Percentiles rank a stretch among this genome's conserved stretches.
Evolutionary conservation across 2,888 invertebrate genomes (phyloP).

Genomic region (Epistrophella euchroma): DNA sequence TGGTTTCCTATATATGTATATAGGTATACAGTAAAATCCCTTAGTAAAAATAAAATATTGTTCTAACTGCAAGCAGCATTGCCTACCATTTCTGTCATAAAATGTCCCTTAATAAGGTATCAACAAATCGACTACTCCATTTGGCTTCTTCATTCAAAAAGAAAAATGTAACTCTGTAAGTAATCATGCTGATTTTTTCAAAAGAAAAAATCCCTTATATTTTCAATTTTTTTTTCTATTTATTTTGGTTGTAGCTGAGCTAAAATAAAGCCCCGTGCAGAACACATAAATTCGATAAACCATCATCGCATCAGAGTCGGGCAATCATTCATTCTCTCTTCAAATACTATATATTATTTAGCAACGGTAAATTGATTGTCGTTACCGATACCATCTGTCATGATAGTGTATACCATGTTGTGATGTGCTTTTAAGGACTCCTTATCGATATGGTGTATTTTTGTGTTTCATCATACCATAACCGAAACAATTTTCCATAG

Average conservation of each 20-base stretch:
- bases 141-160: too few relatives aligned
- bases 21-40: too few relatives aligned
- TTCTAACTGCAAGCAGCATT: too few relatives aligned
- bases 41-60: too few relatives aligned
- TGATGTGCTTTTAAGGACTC: slow-evolving; percentile 74
- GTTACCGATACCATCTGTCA: slow-evolving; percentile 76
- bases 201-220: slow-evolving; percentile 18
- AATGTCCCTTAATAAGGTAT: not conserved
- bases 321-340: slow-evolving; percentile 71
- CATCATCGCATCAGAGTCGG: slow-evolving; percentile 67
- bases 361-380: slow-evolving; percentile 75
- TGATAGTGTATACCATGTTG: slow-evolving; percentile 69
- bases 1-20: too few relatives aligned
- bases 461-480: not conserved
- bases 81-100: too few relatives aligned
- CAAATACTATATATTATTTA: slow-evolving; percentile 76
- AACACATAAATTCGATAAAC: slow-evolving; percentile 67
- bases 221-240: slow-evolving; percentile 5
- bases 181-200: slow-evolving; percentile 40
- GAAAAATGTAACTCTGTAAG: slow-evolving; percentile 8
- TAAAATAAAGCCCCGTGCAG: slow-evolving; percentile 14
- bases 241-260: slow-evolving; percentile 24
- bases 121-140: slow-evolving; percentile 14
- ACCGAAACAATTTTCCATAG: slow-evolving; percentile 44
- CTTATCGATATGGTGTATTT: slow-evolving; percentile 3